These are phyloP conservation scores for Aleiodes leptofemur DNA, from an alignment of 2,888 invertebrate species.

Conservation along the genomic window DNA sequence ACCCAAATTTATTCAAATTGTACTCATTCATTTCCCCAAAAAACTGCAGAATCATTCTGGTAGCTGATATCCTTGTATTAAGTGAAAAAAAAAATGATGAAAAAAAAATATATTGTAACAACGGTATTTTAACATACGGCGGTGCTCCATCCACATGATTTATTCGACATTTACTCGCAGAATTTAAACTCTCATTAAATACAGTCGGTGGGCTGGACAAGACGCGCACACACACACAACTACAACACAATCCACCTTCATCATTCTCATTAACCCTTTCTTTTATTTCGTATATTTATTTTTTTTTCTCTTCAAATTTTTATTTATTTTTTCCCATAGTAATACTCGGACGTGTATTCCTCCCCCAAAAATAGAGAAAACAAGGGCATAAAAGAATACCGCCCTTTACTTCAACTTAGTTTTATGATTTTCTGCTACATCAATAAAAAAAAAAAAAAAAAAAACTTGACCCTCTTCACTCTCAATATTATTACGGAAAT, in stretches of 20 bases:
- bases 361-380: neutral
- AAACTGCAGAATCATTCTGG: neutral
- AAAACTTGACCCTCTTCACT: too few species aligned
- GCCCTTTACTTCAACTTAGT: too few species aligned
- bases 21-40: too few species aligned
- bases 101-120: neutral
- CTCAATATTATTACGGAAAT: too few species aligned
- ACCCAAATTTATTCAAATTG: conserved; percentile 15
- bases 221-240: conserved; percentile 19
- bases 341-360: neutral
- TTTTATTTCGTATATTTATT: conserved; percentile 4
- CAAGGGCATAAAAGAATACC: neutral
- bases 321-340: neutral
- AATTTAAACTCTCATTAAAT: conserved; percentile 73
- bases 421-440: too few species aligned
- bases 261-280: conserved; percentile 35
- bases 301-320: neutral
- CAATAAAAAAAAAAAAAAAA: too few species aligned
- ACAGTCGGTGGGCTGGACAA: conserved; percentile 63
- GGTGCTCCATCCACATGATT: conserved; percentile 67
- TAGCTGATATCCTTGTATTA: conserved; percentile 12
- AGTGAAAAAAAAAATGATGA: neutral
- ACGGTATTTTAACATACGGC: conserved; percentile 28
- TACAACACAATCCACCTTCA: conserved; percentile 35
- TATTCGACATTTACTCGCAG: conserved; percentile 73